These are phyloP conservation scores for Oryzaephilus surinamensis DNA, from an alignment of 1,140 invertebrate species.

Conservation along the genomic window DNA sequence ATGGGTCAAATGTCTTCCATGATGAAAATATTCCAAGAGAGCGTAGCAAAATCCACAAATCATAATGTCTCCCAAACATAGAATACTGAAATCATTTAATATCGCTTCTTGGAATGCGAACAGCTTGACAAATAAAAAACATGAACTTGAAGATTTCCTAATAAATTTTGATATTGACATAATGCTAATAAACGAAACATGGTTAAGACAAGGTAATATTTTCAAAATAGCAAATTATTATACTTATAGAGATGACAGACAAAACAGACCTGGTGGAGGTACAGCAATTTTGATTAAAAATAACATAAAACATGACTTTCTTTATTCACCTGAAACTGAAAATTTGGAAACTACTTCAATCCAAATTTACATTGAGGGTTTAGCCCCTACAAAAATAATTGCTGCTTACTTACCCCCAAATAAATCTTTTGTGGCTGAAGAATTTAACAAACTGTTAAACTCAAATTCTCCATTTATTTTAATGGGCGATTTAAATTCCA, in stretches of 20 bases:
- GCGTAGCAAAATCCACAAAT: too few species aligned
- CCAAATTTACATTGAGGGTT: too few species aligned
- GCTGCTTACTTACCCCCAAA: not conserved
- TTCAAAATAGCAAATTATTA: not conserved
- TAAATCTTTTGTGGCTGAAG: not conserved
- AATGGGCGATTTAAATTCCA: slow-evolving; percentile 8
- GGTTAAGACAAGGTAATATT: not conserved
- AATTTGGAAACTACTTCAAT: not conserved
- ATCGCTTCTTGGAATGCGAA: too few species aligned
- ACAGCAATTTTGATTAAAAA: not conserved
- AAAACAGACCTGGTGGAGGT: not conserved
- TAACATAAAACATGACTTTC: not conserved
- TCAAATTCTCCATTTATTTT: not conserved
- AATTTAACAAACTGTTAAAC: not conserved
- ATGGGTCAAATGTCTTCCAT: too few species aligned
- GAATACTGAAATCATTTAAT: too few species aligned
- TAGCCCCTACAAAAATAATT: not conserved
- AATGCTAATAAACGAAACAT: not conserved
- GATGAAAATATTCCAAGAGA: too few species aligned
- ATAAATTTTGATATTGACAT: not conserved
- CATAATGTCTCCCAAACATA: not conserved
- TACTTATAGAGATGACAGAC: not conserved
- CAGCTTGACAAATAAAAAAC: too few species aligned
- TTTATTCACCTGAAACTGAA: not conserved
- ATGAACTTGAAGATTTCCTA: too few species aligned